Evolutionary conservation across 2,797 vertebrate species (phyloP).

Genomic region (Enteromius anoplus): DNA sequence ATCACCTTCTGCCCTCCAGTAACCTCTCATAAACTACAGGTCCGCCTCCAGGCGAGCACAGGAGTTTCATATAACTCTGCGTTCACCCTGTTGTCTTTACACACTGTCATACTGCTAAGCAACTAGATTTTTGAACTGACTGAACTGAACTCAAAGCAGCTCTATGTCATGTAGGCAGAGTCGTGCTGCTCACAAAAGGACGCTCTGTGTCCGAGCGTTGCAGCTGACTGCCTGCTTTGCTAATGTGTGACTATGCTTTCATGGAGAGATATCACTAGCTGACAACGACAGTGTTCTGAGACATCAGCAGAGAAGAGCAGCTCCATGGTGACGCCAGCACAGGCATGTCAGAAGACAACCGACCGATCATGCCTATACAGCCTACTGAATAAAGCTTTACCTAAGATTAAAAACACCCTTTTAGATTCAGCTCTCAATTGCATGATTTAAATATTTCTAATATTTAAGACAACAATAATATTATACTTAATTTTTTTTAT

Average conservation of each 20-base stretch:
- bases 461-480: background rate
- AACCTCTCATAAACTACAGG: conserved; percentile 17
- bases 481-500: background rate
- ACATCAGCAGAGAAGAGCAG: conserved; percentile 29
- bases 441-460: background rate
- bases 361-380: background rate
- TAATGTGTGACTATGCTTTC: conserved; percentile 31
- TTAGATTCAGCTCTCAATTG: background rate
- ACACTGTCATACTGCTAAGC: conserved; percentile 16
- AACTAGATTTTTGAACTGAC: conserved; percentile 33
- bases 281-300: conserved; percentile 38
- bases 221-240: conserved; percentile 47
- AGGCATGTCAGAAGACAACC: conserved; percentile 12
- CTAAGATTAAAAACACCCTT: background rate
- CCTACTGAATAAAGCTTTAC: background rate
- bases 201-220: conserved; percentile 33
- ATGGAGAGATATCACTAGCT: conserved; percentile 48
- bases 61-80: conserved; percentile 24
- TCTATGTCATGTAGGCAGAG: conserved; percentile 34
- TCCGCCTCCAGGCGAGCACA: conserved; percentile 8
- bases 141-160: conserved; percentile 47
- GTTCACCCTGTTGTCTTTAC: background rate
- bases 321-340: conserved; percentile 29
- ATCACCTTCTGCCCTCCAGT: conserved; percentile 11
- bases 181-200: conserved; percentile 26